Evolutionary conservation across 2,113 vertebrate genomes (phyloP), one percentile per base, ranked within the genome.

Genomic region (Silurus asotus): DNA sequence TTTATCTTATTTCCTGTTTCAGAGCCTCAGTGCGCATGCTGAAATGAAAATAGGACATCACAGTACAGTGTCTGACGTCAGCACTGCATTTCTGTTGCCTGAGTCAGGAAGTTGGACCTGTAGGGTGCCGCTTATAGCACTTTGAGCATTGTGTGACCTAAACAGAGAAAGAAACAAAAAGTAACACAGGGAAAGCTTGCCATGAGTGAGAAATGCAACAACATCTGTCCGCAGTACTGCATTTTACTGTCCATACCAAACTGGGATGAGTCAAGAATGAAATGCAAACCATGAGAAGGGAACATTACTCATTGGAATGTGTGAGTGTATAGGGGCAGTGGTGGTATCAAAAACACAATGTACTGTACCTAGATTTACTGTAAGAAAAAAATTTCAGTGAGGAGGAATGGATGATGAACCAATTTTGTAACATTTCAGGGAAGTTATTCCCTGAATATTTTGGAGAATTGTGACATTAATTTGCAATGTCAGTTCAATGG

Each of bases 251-350:
- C 93, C 92, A 91, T 93, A 92, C 89, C 89, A 72, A 6, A 75
- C 69, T 91, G 90, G 77, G 92, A 94, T 95, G 93, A 94, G 91
- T 94, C 94, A 95, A 92, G 89, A 89, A 78, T 88, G 87, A 93
- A 88, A 87, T 87, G 84, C 88, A 91, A 90, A 84, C 90, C 77
- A 88, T 82, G 88, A 85, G 88, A 87, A 62, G 86, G 86, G 89
- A 93, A 92, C 91, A 92, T 93, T 91, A 91, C 87, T 88, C 88
- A 86, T 72, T 75, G 58, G 48, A 48, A 70, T 65, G 58, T 82
- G 48, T 75, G 77, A 8, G 65, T 55, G 13, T 77, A 17, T 55
- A 37, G 3, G 13, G 56, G 8, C 37, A 61, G 5, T 17, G 77
- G 8, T 59, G 19, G 5, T 56, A 45, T 62, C 86, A 81, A 92